phyloP scores from a whole-genome alignment of 2,888 invertebrate genomes.

The Creontiades dilutus region DNA sequence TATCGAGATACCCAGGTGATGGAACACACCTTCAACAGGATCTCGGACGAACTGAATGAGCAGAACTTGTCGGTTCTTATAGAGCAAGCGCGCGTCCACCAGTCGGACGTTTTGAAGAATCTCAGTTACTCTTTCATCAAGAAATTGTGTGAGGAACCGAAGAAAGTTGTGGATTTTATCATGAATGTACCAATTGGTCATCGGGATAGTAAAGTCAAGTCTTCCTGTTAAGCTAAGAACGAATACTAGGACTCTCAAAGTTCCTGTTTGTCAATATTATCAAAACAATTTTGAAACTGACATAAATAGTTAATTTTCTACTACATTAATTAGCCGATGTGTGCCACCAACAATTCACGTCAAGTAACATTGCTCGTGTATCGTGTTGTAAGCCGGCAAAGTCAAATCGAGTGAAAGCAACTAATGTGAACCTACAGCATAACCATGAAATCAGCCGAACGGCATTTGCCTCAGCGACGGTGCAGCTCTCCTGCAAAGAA shows the following conservation, averaged over 20 bases:
- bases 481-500: not conserved
- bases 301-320: too few relatives aligned
- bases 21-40: not conserved
- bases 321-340: too few relatives aligned
- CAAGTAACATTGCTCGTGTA: too few relatives aligned
- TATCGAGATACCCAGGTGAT: constrained; percentile 24
- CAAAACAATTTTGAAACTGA: too few relatives aligned
- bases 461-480: not conserved
- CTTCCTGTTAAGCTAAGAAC: too few relatives aligned
- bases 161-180: constrained; percentile 25
- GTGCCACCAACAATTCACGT: too few relatives aligned
- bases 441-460: not conserved
- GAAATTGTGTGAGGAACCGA: constrained; percentile 15
- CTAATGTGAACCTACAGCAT: not conserved
- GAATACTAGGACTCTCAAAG: too few relatives aligned
- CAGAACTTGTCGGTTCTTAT: not conserved
- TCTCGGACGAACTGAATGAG: not conserved
- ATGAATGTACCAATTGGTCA: not conserved
- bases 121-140: not conserved
- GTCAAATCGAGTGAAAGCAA: not conserved
- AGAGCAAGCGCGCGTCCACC: not conserved
- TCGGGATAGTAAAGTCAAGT: too few relatives aligned
- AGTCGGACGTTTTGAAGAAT: not conserved
- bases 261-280: too few relatives aligned
- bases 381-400: not conserved